These are phyloP conservation scores for Tragelaphus imberbis DNA, from an alignment of 2,113 vertebrate species.

Conservation along the genomic window DNA sequence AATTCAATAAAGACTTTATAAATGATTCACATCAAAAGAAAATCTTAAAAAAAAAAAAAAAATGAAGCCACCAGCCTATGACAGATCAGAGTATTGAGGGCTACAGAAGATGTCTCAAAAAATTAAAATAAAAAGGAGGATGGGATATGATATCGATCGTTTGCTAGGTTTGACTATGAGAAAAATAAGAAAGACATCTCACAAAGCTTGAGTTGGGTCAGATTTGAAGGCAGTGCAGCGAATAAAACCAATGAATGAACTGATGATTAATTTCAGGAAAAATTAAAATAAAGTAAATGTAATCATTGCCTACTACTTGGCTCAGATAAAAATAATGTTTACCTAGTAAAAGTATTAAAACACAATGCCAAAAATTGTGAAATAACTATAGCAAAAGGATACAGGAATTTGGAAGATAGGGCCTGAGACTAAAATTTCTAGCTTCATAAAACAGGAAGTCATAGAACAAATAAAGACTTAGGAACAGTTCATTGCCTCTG, in stretches of 20 bases:
- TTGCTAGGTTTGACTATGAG: not conserved
- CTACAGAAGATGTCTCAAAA: not conserved
- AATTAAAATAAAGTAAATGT: constrained; percentile 3
- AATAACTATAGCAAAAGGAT: constrained; percentile 2
- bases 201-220: not conserved
- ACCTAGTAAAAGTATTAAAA: not conserved
- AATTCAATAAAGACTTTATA: not conserved
- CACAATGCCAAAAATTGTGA: not conserved
- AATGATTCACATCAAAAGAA: not conserved
- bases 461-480: not conserved
- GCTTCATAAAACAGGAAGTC: not conserved
- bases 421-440: not conserved
- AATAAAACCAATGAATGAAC: not conserved
- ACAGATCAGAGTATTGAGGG: rapidly evolving
- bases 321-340: not conserved
- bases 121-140: not conserved
- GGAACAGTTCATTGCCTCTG: not conserved
- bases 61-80: not conserved
- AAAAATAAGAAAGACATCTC: not conserved
- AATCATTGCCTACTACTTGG: not conserved
- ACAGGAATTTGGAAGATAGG: not conserved
- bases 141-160: not conserved
- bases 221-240: not conserved
- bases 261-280: not conserved
- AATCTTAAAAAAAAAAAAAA: not conserved